A percentile compares a stretch with the other conserved stretches of the same genome.
Conservation (phyloP, 2,888 invertebrate species). For the Ecliptopera silaceata region DNA sequence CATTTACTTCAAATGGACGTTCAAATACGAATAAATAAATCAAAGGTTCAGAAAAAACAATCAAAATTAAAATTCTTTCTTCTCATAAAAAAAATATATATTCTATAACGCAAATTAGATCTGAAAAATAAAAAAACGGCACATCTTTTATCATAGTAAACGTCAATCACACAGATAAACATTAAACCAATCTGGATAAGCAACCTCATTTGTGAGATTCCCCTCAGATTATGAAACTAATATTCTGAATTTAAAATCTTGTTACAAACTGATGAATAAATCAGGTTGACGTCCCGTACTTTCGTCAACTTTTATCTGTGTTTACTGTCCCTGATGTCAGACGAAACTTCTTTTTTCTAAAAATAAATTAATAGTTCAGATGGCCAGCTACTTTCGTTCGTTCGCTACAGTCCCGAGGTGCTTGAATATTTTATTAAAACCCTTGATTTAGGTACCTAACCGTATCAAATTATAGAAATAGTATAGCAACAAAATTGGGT, state of each 20-base stretch:
- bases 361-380: conserved; percentile 32
- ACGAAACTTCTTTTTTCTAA: conserved; percentile 49
- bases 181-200: no score
- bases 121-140: neutral
- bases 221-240: no score
- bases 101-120: no score
- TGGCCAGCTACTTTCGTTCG: neutral
- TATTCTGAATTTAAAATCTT: neutral
- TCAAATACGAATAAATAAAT: no score
- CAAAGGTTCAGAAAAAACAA: no score
- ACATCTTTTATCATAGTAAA: neutral
- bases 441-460: neutral
- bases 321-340: conserved; percentile 55
- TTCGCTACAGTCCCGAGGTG: neutral
- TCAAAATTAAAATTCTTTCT: no score
- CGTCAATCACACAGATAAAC: neutral
- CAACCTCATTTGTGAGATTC: neutral
- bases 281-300: conserved; percentile 20
- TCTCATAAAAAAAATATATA: no score
- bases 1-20: no score
- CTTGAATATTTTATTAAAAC: neutral
- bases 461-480: neutral
- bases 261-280: conserved; percentile 13
- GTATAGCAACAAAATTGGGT: neutral
- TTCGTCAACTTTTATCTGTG: conserved; percentile 47